These are phyloP conservation scores for Orchesella cincta DNA, from an alignment of 1,140 invertebrate species.

Conservation along the genomic window DNA sequence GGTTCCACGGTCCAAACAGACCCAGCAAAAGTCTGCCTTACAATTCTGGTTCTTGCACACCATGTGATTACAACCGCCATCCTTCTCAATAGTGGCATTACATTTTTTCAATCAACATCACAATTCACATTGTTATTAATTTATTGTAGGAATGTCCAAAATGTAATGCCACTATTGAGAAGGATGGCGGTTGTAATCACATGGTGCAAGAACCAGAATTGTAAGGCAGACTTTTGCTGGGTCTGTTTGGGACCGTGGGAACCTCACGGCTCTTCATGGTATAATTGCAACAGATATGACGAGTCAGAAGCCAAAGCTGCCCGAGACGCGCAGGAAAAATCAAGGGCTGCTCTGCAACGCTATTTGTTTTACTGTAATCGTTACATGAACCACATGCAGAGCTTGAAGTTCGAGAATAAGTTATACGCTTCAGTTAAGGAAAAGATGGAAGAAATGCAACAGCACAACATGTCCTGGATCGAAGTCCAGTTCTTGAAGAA, in stretches of 20 bases:
- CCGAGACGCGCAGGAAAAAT: slow-evolving; percentile 83
- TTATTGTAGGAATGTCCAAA: slow-evolving; percentile 94
- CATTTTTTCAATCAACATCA: no score
- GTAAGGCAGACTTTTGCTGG: slow-evolving; percentile 99
- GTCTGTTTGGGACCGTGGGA: slow-evolving; percentile 98
- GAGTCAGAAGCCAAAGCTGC: slow-evolving; percentile 96
- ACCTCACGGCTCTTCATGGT: slow-evolving; percentile 96
- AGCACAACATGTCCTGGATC: slow-evolving; percentile 99
- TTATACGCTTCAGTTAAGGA: slow-evolving; percentile 89
- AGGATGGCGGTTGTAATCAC: slow-evolving; percentile 98
- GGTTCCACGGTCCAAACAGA: slow-evolving; percentile 98
- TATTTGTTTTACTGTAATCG: slow-evolving; percentile 99
- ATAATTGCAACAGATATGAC: slow-evolving; percentile 95
- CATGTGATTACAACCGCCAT: slow-evolving; percentile 99
- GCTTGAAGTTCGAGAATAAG: slow-evolving; percentile 96
- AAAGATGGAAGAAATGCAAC: slow-evolving; percentile 99
- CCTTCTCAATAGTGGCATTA: slow-evolving; percentile 96
- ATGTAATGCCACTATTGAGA: slow-evolving; percentile 97
- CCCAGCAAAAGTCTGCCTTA: slow-evolving; percentile 98
- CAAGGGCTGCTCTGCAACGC: slow-evolving; percentile 83
- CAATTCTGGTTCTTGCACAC: slow-evolving; percentile 98
- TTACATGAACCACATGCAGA: slow-evolving; percentile 99
- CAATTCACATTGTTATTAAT: no score
- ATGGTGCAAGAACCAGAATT: slow-evolving; percentile 99
- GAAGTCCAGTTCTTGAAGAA: slow-evolving; percentile 98